Conservation (phyloP, 2,797 vertebrate genomes). For the Microctenopoma stevenorrisi region DNA sequence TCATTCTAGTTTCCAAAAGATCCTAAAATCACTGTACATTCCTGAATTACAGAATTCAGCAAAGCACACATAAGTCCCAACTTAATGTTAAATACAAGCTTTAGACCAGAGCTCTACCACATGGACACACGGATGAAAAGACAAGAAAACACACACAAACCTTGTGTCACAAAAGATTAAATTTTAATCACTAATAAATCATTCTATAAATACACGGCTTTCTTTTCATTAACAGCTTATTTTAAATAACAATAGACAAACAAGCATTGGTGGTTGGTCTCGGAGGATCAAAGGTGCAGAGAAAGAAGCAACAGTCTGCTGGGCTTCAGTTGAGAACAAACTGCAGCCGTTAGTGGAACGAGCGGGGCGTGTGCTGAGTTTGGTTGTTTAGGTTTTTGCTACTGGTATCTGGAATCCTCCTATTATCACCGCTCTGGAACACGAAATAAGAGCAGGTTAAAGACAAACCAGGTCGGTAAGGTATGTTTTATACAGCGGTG, state of each 20-base stretch:
- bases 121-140: not conserved
- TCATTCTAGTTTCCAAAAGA: not conserved
- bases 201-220: slow-evolving; percentile 77
- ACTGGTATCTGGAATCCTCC: not conserved
- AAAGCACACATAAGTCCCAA: too few species aligned
- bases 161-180: slow-evolving; percentile 66
- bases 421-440: slow-evolving; percentile 71
- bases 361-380: slow-evolving; percentile 32
- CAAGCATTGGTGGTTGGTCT: slow-evolving; percentile 15
- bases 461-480: not conserved
- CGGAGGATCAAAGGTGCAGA: slow-evolving; percentile 7
- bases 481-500: not conserved
- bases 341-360: slow-evolving; percentile 17
- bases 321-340: slow-evolving; percentile 20
- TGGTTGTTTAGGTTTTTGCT: slow-evolving; percentile 29
- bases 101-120: not conserved
- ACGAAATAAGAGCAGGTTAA: slow-evolving; percentile 1
- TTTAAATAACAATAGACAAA: slow-evolving; percentile 74
- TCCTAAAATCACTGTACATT: too few species aligned
- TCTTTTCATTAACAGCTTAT: slow-evolving; percentile 61
- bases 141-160: not conserved
- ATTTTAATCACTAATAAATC: slow-evolving; percentile 75
- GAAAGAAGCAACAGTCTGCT: slow-evolving; percentile 13
- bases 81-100: too few species aligned
- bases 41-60: too few species aligned